Evolutionary conservation across 1,140 invertebrate genomes (phyloP).

Genomic region (Drosophila sulfurigaster): DNA sequence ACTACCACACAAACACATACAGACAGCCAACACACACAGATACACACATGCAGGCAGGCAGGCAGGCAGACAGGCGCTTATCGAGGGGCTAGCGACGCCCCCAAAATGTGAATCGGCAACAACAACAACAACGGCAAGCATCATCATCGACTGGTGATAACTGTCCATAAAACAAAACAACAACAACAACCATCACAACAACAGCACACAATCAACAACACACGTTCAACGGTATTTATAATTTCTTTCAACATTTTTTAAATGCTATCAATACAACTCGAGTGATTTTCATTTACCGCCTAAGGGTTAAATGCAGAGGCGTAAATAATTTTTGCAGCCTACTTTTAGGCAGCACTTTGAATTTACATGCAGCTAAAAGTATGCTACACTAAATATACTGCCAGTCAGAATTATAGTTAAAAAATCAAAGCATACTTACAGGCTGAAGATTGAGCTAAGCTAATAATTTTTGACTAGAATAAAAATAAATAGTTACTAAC

Average conservation of each 20-base stretch:
- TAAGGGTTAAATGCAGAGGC: neutral
- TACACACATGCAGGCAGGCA: no score
- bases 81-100: conserved; percentile 26
- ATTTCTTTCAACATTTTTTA: conserved; percentile 52
- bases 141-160: conserved; percentile 21
- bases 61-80: conserved; percentile 6
- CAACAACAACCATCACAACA: conserved; percentile 50
- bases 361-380: neutral
- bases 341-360: neutral
- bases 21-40: neutral
- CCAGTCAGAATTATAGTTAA: neutral
- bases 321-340: conserved; percentile 16
- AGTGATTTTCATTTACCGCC: neutral
- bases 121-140: conserved; percentile 5
- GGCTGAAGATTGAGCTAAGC: neutral
- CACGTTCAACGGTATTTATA: conserved; percentile 81
- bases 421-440: neutral
- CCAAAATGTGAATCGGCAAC: conserved; percentile 12
- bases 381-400: neutral
- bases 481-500: no score
- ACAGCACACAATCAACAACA: conserved; percentile 69
- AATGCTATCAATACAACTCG: conserved; percentile 26
- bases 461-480: neutral
- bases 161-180: conserved; percentile 43
- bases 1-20: neutral